Conservation (phyloP, 2,797 vertebrate genomes). For the Morus bassanus region DNA sequence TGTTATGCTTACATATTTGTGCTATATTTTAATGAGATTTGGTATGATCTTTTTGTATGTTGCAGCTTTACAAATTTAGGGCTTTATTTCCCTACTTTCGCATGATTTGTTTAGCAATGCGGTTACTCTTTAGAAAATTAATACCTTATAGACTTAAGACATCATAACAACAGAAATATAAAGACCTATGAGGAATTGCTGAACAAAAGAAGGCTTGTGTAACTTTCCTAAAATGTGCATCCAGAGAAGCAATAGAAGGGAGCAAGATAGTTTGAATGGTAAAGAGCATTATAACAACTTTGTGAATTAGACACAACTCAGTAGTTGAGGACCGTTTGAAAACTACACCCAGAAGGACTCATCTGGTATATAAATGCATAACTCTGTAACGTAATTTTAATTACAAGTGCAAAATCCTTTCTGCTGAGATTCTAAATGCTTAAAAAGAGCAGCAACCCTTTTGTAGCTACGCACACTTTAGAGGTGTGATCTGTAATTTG, state of each 20-base stretch:
- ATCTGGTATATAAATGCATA: not conserved
- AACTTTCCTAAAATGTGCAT: not conserved
- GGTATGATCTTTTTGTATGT: not conserved
- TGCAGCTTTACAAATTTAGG: not conserved
- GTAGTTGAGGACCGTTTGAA: not conserved
- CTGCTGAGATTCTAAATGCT: not conserved
- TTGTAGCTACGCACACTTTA: not conserved
- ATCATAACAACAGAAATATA: not conserved
- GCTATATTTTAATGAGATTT: not conserved
- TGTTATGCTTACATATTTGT: not conserved
- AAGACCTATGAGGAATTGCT: not conserved
- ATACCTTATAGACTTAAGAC: not conserved
- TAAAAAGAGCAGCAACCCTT: not conserved
- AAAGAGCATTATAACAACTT: not conserved
- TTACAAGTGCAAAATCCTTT: not conserved
- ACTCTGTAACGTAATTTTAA: not conserved
- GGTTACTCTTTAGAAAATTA: not conserved
- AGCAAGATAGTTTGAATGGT: not conserved
- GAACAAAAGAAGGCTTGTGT: not conserved
- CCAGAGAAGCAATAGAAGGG: not conserved
- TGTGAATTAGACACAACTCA: slow-evolving; percentile 14
- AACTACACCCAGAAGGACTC: not conserved
- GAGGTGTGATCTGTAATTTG: slow-evolving; percentile 19
- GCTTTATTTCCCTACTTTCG: not conserved
- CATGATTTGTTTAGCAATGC: not conserved